phyloP scores from a whole-genome alignment of 2,797 vertebrate genomes.

The Molossus alvarezi region DNA sequence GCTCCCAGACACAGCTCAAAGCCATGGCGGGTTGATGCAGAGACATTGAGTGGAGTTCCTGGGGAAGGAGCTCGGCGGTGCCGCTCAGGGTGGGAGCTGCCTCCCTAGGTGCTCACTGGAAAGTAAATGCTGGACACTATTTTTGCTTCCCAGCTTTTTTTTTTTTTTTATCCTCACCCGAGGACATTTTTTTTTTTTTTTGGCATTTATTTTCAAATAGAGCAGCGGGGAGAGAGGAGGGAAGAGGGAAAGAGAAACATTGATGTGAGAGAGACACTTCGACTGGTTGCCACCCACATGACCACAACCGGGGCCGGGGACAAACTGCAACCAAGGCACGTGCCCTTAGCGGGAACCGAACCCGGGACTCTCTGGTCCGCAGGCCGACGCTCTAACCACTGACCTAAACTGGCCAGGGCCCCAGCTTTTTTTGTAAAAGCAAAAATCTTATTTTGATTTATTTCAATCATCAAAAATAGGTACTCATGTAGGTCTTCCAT shows the following conservation, averaged over 20 bases:
- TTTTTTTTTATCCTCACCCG: neutral
- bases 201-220: too few relatives aligned
- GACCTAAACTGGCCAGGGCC: too few relatives aligned
- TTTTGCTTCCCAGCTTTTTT: neutral
- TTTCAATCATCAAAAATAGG: neutral
- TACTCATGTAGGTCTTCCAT: neutral
- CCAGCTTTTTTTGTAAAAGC: neutral
- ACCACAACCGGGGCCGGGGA: too few relatives aligned
- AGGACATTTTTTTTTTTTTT: too few relatives aligned
- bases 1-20: neutral
- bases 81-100: neutral
- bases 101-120: neutral
- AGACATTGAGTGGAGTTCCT: neutral
- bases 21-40: neutral
- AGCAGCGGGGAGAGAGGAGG: too few relatives aligned
- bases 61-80: neutral
- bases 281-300: too few relatives aligned
- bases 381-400: too few relatives aligned
- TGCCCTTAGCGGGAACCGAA: too few relatives aligned
- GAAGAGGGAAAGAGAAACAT: too few relatives aligned
- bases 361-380: too few relatives aligned
- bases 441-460: neutral
- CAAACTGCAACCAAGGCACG: too few relatives aligned
- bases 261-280: too few relatives aligned
- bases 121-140: neutral